Percentiles rank a stretch among this genome's conserved stretches.
phyloP scores from a whole-genome alignment of 2,113 vertebrate species.

The Phrynosoma blainvillii region DNA sequence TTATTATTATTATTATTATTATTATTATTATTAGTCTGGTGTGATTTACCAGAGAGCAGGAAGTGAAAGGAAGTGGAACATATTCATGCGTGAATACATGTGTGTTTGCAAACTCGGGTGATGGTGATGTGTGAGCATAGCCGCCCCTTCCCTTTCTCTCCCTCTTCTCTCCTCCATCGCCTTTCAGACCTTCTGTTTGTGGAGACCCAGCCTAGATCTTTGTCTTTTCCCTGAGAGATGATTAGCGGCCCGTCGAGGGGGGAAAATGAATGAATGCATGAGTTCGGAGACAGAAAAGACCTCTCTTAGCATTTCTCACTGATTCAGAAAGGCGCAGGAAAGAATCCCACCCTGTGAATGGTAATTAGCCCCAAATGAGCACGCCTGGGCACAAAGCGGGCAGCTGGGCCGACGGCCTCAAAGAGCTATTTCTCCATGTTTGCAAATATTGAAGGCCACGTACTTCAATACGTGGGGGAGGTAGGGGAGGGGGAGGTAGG shows the following conservation, averaged over 20 bases:
- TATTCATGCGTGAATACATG: neutral
- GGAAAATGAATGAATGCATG: neutral
- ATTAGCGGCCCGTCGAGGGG: neutral
- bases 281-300: slow-evolving; percentile 2
- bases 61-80: neutral
- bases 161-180: neutral
- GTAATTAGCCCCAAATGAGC: slow-evolving; percentile 66
- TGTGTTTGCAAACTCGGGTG: neutral
- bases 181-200: slow-evolving; percentile 9
- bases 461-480: neutral
- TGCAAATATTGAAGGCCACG: slow-evolving; percentile 70
- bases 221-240: slow-evolving; percentile 22
- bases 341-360: slow-evolving; percentile 46
- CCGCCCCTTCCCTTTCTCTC: neutral
- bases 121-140: neutral
- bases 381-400: slow-evolving; percentile 50
- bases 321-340: slow-evolving; percentile 43
- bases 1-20: no score
- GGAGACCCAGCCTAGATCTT: slow-evolving; percentile 17
- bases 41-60: neutral
- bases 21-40: fast-evolving
- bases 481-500: neutral
- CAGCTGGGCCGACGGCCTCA: slow-evolving; percentile 66
- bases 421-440: slow-evolving; percentile 63
- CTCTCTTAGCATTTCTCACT: slow-evolving; percentile 3